Conservation (phyloP, 2,113 vertebrate species). For the Apeltes quadracus region DNA sequence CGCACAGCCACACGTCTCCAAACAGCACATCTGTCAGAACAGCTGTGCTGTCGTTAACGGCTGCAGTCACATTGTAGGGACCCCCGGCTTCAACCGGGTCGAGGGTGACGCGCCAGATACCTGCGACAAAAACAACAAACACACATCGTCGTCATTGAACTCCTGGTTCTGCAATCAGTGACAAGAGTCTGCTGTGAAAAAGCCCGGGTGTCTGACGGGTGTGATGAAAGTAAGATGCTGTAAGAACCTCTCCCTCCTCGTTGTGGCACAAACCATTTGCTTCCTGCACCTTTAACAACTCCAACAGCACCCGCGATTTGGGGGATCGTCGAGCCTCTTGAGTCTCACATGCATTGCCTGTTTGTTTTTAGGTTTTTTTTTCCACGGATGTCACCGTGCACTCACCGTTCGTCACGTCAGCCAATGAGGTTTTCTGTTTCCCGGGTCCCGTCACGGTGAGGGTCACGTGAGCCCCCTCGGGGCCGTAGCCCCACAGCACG, state of each 20-base stretch:
- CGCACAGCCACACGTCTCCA: slow-evolving; percentile 93
- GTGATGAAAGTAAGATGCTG: not conserved
- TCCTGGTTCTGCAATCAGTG: not conserved
- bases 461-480: slow-evolving; percentile 59
- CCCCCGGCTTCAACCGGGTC: slow-evolving; percentile 83
- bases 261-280: not conserved
- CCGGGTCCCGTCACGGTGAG: slow-evolving; percentile 63
- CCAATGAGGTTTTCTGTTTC: slow-evolving; percentile 4
- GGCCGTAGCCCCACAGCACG: slow-evolving; percentile 87
- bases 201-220: not conserved
- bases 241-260: not conserved
- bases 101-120: slow-evolving; percentile 83
- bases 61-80: slow-evolving; percentile 82
- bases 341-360: too few relatives aligned
- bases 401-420: slow-evolving; percentile 65
- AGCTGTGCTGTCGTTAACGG: slow-evolving; percentile 47
- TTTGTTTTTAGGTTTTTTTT: too few relatives aligned
- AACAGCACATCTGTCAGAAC: slow-evolving; percentile 85
- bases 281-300: not conserved
- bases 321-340: too few relatives aligned
- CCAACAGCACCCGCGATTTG: not conserved
- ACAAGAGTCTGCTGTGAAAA: not conserved
- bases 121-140: slow-evolving; percentile 25
- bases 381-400: not conserved
- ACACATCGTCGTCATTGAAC: not conserved